Evolutionary conservation across 1,140 invertebrate species (phyloP).

Genomic region (Hycleus phaleratus): DNA sequence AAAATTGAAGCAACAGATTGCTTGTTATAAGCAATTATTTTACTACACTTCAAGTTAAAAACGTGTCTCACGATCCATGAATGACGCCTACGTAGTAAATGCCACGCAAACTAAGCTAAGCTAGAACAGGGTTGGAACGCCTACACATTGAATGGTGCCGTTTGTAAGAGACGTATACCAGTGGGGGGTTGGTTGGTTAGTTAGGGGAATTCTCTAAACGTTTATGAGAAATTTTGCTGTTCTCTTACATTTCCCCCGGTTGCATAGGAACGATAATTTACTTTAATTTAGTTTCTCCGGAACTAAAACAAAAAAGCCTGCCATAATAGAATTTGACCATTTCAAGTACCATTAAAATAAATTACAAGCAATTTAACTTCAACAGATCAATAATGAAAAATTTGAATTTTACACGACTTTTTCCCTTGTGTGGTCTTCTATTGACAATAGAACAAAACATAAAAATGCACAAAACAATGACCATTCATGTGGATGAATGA

Average conservation of each 20-base stretch:
- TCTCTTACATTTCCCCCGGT: conserved; percentile 9
- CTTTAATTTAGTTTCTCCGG: no score
- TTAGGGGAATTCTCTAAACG: conserved; percentile 4
- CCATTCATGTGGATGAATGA: no score
- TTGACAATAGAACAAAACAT: no score
- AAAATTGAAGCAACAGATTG: conserved; percentile 6
- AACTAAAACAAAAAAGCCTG: no score
- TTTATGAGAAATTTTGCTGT: conserved; percentile 12
- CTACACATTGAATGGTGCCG: conserved; percentile 10
- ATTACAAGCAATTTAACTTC: no score
- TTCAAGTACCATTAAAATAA: no score
- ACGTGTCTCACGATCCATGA: conserved; percentile 8
- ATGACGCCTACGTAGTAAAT: conserved; percentile 14
- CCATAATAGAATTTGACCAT: no score
- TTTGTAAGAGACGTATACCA: conserved; percentile 1
- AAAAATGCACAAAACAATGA: no score
- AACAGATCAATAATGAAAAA: no score
- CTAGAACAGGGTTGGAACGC: conserved; percentile 14
- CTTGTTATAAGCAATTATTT: conserved; percentile 11
- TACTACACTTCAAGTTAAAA: background rate
- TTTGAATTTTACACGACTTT: no score
- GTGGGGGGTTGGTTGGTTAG: background rate
- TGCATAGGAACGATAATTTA: conserved; percentile 7
- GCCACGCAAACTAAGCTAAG: conserved; percentile 10
- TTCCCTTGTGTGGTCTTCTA: no score